Evolutionary conservation across 2,888 invertebrate genomes (phyloP).

Genomic region (Epirrhoe tristata): DNA sequence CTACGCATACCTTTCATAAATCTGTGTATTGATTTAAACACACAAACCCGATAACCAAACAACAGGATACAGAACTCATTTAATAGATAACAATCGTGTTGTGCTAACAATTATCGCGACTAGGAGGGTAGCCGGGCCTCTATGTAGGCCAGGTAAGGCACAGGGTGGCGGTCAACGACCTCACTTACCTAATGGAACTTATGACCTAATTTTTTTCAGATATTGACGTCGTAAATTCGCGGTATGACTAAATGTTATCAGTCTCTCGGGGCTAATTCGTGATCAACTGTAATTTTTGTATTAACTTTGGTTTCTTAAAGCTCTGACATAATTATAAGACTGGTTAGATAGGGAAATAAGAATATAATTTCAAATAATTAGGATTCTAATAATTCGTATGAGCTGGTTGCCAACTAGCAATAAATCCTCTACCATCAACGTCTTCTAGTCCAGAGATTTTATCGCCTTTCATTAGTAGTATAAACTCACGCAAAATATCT

Average conservation of each 20-base stretch:
- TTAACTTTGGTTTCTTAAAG: neutral
- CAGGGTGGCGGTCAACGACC: slow-evolving; percentile 42
- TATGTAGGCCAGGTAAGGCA: slow-evolving; percentile 28
- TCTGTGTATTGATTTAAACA: slow-evolving; percentile 27
- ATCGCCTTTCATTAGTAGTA: no score
- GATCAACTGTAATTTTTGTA: slow-evolving; percentile 1
- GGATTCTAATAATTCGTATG: no score
- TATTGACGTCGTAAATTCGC: slow-evolving; percentile 38
- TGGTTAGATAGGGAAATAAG: no score
- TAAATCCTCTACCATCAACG: no score
- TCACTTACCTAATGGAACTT: slow-evolving; percentile 43
- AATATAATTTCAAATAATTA: no score
- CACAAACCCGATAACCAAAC: slow-evolving; percentile 40
- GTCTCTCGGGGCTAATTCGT: slow-evolving; percentile 3
- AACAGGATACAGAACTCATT: slow-evolving; percentile 40
- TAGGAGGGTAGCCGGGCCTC: slow-evolving; percentile 34
- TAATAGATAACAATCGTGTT: slow-evolving; percentile 36
- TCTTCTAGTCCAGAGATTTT: no score
- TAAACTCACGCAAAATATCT: neutral
- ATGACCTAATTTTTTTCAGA: slow-evolving; percentile 41
- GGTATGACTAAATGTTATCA: slow-evolving; percentile 18
- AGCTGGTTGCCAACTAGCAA: no score
- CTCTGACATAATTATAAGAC: no score
- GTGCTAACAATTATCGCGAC: slow-evolving; percentile 43
- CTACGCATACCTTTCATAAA: neutral